Evolutionary conservation across 2,797 vertebrate genomes (phyloP), one percentile per base, ranked within the genome.

Genomic region (Enteromius trimaculatus): DNA sequence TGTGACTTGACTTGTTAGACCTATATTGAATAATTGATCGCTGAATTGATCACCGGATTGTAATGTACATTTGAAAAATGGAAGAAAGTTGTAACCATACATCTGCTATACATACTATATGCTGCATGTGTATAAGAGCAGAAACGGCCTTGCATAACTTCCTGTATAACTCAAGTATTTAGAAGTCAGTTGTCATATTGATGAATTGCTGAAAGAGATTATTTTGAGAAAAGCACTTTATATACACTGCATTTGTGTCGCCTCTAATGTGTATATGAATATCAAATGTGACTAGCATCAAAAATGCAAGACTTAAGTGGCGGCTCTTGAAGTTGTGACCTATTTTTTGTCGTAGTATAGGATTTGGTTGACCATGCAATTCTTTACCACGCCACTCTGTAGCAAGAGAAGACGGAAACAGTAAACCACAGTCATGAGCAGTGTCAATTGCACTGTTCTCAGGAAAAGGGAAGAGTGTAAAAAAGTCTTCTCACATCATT

Each of bases 351-450:
- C 44, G 1, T 80, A 53, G 62, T 80, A 26, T 0, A 51, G 66
- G 17, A 66, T 72, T 69, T 66, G 62, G 72, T 85, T 85, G 72
- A 85, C 86, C 58, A 64, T 87, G 75, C 65, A 84, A 49, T 69
- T 84, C 81, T 81, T 23, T 34, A 78, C 39, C 13, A 14, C 11
- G 14, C 23, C 76, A 42, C 34, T 37, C 60, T 82, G 80, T 29
- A 80, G 77, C 60, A 79, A 69, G 68, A 19, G 76, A 34, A 39
- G 70, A 72, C 85, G 85, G 85, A 88, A 88, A 85, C 85, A 76
- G 79, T 78, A 86, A 84, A 65, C 87, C 87, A 87, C 87, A 87
- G 79, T 68, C 23, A 47, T 13, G 19, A 68, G 74, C 34, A 76
- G 65, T 17, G 31, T 39, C 66, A 64, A 77, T 42, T 70, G 68